These are phyloP conservation scores for Enteromius anoplus DNA, from an alignment of 2,797 vertebrate genomes.

Conservation along the genomic window DNA sequence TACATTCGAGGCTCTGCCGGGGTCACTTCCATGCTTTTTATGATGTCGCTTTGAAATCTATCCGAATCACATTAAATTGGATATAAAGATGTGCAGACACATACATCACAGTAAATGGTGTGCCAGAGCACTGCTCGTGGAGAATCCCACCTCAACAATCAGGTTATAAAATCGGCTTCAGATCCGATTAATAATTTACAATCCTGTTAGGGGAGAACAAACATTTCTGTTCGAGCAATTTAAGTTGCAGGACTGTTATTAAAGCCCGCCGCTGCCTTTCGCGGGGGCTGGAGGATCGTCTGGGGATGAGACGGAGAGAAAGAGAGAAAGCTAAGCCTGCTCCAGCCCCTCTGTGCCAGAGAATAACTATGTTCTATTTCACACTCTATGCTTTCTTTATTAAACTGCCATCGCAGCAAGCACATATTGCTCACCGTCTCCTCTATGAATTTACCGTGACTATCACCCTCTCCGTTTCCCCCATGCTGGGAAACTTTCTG, in stretches of 20 bases:
- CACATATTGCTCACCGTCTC: constrained; percentile 65
- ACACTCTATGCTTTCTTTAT: constrained; percentile 82
- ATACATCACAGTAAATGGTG: constrained; percentile 78
- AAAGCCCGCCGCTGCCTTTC: constrained; percentile 66
- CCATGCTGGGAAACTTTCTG: constrained; percentile 50
- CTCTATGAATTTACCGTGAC: constrained; percentile 56
- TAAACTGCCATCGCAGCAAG: constrained; percentile 79
- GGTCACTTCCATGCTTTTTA: constrained; percentile 82
- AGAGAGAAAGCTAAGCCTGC: constrained; percentile 63
- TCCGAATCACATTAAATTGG: constrained; percentile 78
- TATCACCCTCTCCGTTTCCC: constrained; percentile 6
- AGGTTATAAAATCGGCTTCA: constrained; percentile 71
- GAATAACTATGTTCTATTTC: constrained; percentile 79
- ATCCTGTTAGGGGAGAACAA: constrained; percentile 76
- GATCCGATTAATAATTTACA: constrained; percentile 79
- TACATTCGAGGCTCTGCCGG: constrained; percentile 66
- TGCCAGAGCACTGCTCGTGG: constrained; percentile 67
- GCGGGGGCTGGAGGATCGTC: constrained; percentile 56
- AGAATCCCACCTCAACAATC: constrained; percentile 74
- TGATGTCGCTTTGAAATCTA: constrained; percentile 84
- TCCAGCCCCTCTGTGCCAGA: constrained; percentile 69
- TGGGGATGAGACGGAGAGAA: constrained; percentile 53
- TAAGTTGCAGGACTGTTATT: constrained; percentile 69
- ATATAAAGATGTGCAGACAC: constrained; percentile 77
- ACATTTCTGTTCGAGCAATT: constrained; percentile 76